phyloP scores from a whole-genome alignment of 2,113 vertebrate species.

The Pygoscelis antarcticus region DNA sequence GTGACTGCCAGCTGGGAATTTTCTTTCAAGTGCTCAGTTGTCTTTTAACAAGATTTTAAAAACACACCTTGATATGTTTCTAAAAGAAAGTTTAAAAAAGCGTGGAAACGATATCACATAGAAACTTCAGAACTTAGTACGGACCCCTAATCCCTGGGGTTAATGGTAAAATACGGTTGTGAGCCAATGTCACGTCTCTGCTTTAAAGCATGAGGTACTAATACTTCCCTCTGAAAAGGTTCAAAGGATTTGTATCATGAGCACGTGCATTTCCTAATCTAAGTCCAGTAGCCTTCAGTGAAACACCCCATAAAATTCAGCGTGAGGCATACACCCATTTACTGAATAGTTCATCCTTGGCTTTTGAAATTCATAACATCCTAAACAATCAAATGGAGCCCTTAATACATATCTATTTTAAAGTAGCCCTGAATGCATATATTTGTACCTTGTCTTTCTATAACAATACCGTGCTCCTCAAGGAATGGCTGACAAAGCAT shows the following conservation, averaged over 20 bases:
- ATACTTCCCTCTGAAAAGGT: neutral
- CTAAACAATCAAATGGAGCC: neutral
- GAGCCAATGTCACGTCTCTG: neutral
- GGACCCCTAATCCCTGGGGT: neutral
- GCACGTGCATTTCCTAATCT: neutral
- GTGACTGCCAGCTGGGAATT: neutral
- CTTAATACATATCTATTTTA: neutral
- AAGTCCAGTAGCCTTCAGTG: neutral
- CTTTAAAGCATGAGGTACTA: neutral
- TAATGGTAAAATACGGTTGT: fast-evolving
- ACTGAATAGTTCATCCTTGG: neutral
- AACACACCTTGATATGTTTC: neutral
- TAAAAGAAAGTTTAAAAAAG: neutral
- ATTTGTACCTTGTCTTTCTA: neutral
- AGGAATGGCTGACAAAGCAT: neutral
- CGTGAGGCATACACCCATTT: neutral
- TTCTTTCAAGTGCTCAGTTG: neutral
- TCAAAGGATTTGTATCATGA: neutral
- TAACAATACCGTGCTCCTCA: neutral
- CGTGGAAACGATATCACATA: neutral
- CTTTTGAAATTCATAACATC: neutral
- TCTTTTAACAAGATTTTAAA: neutral
- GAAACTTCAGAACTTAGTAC: neutral
- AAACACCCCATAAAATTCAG: neutral
- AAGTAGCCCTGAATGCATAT: neutral